Base-by-base conservation (phyloP, 1,140 invertebrate genomes). In the Calephelis virginiensis region DNA sequence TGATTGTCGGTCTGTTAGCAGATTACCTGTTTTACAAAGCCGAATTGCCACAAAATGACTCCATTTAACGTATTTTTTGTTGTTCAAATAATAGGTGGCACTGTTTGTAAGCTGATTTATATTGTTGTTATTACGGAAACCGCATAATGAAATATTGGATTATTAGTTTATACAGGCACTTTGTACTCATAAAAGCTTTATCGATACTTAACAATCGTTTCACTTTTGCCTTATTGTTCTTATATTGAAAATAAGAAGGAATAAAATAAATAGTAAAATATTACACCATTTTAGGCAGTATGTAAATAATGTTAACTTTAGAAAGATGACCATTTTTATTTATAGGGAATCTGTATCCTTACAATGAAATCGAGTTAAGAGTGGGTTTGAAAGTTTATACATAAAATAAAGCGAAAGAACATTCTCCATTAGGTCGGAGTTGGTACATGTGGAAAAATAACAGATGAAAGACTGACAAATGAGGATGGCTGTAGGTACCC, bases 61-160 rank as follows among this genome's bases (percentile, higher is more conserved):
- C 81, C 80, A 86, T 88, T 89, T 90, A 77, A 65, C 63, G 64
- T 74, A 64, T 71, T 82, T 86, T 87, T 81, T 85, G 75, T 81
- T 70, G 72, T 75, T 71, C 74, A 80, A 84, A 88, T 90, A 82
- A 86, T 89, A 89, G 80, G 81, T 88, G 80, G 84, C 84, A 82
- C 75, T 74, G 71, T 73, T 75, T 74, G 61, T 66, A 77, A 66
- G 78, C 69, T 80, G 78, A 83, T 82, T 86, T 77, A 73, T 75
- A 79, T 79, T 74, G 78, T 82, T 82, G 76, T 85, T 85, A 85
- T 86, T 85, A 85, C 74, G 56, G 77, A 69, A 73, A 80, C 75
- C 74, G 70, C 77, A 77, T 82, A 87, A 85, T 85, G 73, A 75
- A 77, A 73, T 75, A 73, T 77, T 69, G 68, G 69, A 75, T 79